phyloP scores from a whole-genome alignment of 2,797 vertebrate genomes.

The Urophycis tenuis region DNA sequence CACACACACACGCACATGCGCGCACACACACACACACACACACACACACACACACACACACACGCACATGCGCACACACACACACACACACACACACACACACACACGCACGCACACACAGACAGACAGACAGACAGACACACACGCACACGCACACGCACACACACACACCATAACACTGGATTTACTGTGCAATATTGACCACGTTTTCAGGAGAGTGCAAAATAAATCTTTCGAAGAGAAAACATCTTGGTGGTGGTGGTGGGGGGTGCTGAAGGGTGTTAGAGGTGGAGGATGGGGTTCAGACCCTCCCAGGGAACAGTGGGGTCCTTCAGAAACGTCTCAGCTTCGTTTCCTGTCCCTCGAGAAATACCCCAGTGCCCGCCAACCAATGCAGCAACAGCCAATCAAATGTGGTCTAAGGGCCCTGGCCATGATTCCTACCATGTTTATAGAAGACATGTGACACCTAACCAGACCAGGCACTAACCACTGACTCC shows the following conservation, averaged over 20 bases:
- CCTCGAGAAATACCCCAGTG: constrained; percentile 50
- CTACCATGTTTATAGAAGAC: constrained; percentile 1
- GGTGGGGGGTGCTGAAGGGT: constrained; percentile 42
- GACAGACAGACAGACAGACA: constrained; percentile 30
- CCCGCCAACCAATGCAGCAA: constrained; percentile 61
- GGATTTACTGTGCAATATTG: constrained; percentile 4
- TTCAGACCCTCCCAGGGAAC: constrained; percentile 72
- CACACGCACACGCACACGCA: constrained; percentile 1
- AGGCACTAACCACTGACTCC: neutral
- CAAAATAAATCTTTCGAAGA: constrained; percentile 10
- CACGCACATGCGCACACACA: neutral
- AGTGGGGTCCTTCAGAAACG: constrained; percentile 77
- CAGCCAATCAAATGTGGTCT: constrained; percentile 67
- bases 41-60: constrained; percentile 35
- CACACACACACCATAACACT: constrained; percentile 13
- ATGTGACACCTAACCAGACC: constrained; percentile 18
- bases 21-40: constrained; percentile 28
- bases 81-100: constrained; percentile 19
- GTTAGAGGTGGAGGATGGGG: constrained; percentile 24
- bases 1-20: constrained; percentile 14
- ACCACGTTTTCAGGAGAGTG: constrained; percentile 31
- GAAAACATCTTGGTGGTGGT: constrained; percentile 26
- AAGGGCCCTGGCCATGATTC: neutral
- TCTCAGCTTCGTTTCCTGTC: constrained; percentile 54
- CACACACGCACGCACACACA: constrained; percentile 24